Conservation (phyloP, 2,888 invertebrate genomes). For the Thalpophila matura region DNA sequence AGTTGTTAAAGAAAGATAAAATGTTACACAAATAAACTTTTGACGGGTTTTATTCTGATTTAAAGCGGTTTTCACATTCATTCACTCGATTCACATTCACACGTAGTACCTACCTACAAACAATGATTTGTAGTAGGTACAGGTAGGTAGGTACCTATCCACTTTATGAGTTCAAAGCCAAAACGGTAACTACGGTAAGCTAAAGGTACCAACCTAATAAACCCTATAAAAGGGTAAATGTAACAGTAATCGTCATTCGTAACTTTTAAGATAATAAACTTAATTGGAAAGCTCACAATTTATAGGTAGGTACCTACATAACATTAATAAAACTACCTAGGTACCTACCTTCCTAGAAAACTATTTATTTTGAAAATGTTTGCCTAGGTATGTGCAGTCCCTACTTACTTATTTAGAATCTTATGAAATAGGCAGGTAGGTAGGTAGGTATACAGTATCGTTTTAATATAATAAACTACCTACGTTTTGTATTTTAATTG, state of each 20-base stretch:
- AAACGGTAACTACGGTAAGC: not conserved
- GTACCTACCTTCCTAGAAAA: too few relatives aligned
- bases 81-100: not conserved
- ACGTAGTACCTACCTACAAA: not conserved
- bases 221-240: conserved; percentile 29
- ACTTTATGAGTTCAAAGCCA: not conserved
- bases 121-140: too few relatives aligned
- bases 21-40: conserved; percentile 23
- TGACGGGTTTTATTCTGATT: conserved; percentile 8
- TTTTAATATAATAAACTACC: too few relatives aligned
- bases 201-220: conserved; percentile 36
- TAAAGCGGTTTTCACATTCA: conserved; percentile 1
- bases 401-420: too few relatives aligned
- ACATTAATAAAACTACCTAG: too few relatives aligned
- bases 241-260: not conserved
- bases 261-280: not conserved
- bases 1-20: conserved; percentile 48
- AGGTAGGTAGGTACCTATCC: too few relatives aligned
- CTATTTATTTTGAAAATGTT: too few relatives aligned
- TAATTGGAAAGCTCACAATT: not conserved
- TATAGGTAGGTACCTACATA: too few relatives aligned
- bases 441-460: too few relatives aligned
- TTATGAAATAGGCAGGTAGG: too few relatives aligned
- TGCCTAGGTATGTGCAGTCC: too few relatives aligned
- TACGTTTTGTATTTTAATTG: not conserved